Percentiles rank a stretch among this genome's conserved stretches.
These are phyloP conservation scores for Bombylius major DNA, from an alignment of 2,888 invertebrate genomes.

Conservation along the genomic window DNA sequence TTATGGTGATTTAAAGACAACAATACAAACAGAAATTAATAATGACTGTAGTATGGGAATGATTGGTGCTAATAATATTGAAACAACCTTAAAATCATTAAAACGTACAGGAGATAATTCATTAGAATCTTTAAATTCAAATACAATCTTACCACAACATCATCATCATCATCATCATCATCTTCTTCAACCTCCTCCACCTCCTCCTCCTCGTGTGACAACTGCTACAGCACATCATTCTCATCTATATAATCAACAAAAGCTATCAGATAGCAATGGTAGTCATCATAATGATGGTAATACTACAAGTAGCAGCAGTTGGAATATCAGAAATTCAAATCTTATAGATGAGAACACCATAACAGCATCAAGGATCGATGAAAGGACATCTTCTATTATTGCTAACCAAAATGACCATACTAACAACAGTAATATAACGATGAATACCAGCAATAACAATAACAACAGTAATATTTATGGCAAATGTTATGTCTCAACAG, in stretches of 20 bases:
- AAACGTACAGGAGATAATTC: neutral
- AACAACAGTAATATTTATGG: neutral
- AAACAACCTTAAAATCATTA: neutral
- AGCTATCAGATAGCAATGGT: neutral
- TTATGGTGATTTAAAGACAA: neutral
- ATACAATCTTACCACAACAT: no score
- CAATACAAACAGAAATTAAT: neutral
- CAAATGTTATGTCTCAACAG: constrained; percentile 16
- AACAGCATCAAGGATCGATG: no score
- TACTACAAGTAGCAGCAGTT: neutral
- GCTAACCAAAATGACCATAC: no score
- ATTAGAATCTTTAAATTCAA: neutral
- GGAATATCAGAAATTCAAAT: neutral
- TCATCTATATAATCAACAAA: neutral
- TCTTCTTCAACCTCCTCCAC: no score
- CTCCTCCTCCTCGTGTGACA: no score
- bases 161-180: no score
- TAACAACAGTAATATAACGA: neutral
- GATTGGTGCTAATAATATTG: no score
- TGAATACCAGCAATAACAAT: neutral
- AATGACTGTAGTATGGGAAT: neutral
- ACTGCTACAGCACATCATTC: no score
- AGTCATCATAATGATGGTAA: neutral
- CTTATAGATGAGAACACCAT: no score
- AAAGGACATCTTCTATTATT: no score